Conservation (phyloP, 2,113 vertebrate species). For the human (Homo sapiens) region GRCh38 chr2:110323501-110324000, state of each 20-base stretch:
- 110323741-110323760: neutral
- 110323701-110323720: neutral
- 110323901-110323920: slow-evolving; percentile 78
- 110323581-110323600: too few species aligned
- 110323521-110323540: neutral
- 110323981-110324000: neutral
- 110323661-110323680: neutral
- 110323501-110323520: neutral
- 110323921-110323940: slow-evolving; percentile 84
- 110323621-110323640: neutral
- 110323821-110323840: slow-evolving; percentile 79
- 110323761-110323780: neutral
- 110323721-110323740: neutral
- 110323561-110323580: neutral
- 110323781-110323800: too few species aligned
- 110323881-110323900: slow-evolving; percentile 84
- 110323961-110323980: neutral
- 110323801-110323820: neutral
- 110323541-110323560: neutral
- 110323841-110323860: slow-evolving; percentile 82
- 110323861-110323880: slow-evolving; percentile 84
- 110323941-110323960: neutral
- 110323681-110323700: neutral
- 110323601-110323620: neutral
- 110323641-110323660: neutral